Evolutionary conservation across 1,140 invertebrate genomes (phyloP), one percentile per base, ranked within the genome.

Genomic region (Yoshiicerus persimilis): DNA sequence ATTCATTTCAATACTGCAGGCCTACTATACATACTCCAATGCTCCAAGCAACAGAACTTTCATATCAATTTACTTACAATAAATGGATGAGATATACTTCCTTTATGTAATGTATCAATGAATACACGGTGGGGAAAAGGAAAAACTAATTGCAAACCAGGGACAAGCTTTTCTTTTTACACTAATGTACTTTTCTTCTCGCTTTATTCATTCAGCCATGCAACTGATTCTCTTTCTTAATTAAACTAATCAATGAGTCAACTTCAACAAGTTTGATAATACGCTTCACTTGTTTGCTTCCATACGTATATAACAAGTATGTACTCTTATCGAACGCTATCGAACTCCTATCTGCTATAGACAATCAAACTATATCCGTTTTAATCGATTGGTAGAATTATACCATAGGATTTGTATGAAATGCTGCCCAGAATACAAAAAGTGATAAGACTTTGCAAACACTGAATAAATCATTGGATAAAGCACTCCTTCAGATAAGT

Each of bases 201-300:
- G 8, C 30, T 80, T 80, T 80, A 80, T 38, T 80, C 75, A 80
- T n/a, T 80, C 75, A 80, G 36, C 32, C 75, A 80, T 80, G 9
- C 5, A 38, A 80, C 27, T 80, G 6, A n/a, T 38, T 80, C 75
- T 34, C 75, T 80, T 38, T 36, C 75, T 80, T 80, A 80, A 80
- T 80, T 80, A 80, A 80, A 80, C 75, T 80, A 36, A 80, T 80
- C 32, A 38, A 80, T 36, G 32, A 80, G 11, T 10, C 75, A 0
- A 23, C 75, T 80, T 80, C 75, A 80, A 80, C 75, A 80, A 80
- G 75, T 80, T 80, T 80, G 30, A 32, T 77, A n/a, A 56, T 39
- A 39, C 38, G 13, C 6, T 39, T 39, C 47, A 16, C 2, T n/a
- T 56, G 5, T 2, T 56, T n/a, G 16, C n/a, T 5, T 56, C 47